Base-by-base conservation (phyloP, 1,140 invertebrate genomes). In the Manduca sexta region DNA sequence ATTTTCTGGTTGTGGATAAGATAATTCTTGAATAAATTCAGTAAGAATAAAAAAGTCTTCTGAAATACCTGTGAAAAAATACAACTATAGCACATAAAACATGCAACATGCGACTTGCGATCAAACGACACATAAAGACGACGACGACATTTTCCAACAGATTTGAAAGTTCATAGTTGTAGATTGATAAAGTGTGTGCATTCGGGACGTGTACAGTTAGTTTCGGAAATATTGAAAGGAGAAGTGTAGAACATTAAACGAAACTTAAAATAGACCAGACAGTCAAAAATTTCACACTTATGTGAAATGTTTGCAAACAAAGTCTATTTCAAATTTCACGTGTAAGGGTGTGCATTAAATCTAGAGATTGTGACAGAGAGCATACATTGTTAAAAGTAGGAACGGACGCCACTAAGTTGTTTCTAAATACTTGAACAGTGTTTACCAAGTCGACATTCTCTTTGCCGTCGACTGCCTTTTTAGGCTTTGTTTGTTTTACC, bases 361-460 rank as follows among this genome's bases (percentile, higher is more conserved):
- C 42, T 26, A 45, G 18, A 50, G 16, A 34, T 6, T 15, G 38
- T 41, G 50, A 48, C 30, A 50, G 46, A 56, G 35, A 52, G 46
- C 44, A 41, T 30, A 50, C 33, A 53, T 13, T 46, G 26, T 46
- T 49, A 52, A 18, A 60, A 46, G 47, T 21, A 54, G 29, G 49
- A 26, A 69, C 52, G 53, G 65, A 75, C 52, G 42, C 39, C 60
- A 66, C 60, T 26, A 52, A 63, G 54, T 41, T 35, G 40, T 49
- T 43, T 40, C 13, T 40, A 26, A 44, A 42, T 34, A 34, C 44
- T 42, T 52, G 45, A 53, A 56, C 41, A 45, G 18, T 63, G 57
- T 90, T 90, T 65, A 90, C 90, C 78, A 89, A 88, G 39, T 89
- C 67, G 18, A 71, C 86, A 49, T 86, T 88, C 43, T 73, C 79